Evolutionary conservation across 2,888 invertebrate genomes (phyloP), one percentile per base, ranked within the genome.

Genomic region (Tipula vernalis): DNA sequence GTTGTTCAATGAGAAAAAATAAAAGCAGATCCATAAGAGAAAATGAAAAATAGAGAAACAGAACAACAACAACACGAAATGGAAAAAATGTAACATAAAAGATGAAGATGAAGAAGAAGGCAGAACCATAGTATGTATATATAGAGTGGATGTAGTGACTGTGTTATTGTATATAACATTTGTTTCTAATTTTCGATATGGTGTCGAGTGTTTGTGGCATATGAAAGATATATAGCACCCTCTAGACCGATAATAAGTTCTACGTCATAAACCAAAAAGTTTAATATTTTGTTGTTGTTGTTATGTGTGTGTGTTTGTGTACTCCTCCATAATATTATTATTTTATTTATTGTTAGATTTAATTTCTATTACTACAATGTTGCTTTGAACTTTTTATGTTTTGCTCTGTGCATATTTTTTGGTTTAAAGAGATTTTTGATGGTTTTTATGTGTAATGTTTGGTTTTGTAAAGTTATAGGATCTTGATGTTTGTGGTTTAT

Each of bases 191-290:
- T 71, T 84, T 84, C 84, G 84, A 84, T 84, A 84, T 39, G 47
- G 86, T 86, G 86, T 86, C 86, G 86, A 86, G 86, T 86, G 86
- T 86, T 86, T 86, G 42, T 86, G 47, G 86, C 86, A 86, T 47
- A 36, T 86, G 86, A 86, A 86, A 86, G 86, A 86, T 86, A 86
- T 86, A 86, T 86, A 44, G 44, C 86, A 86, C 86, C 86, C 86
- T 86, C 44, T 47, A 86, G 86, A 86, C 86, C 86, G 86, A 86
- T 86, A 86, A 86, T 86, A 86, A 86, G 86, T 86, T 84, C 41
- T 86, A 86, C 86, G 42, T 86, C 86, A 86, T 86, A 86, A 86
- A 86, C 44, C 86, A 84, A 84, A 84, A 84, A 71, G 71, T 71
- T 71, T 6, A 28, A 13, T 71, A 28, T 71, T 28, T 71, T 71